Base-by-base conservation (phyloP, 53 echinoderm and acorn worm species). In the Pentamera pediparva region DNA sequence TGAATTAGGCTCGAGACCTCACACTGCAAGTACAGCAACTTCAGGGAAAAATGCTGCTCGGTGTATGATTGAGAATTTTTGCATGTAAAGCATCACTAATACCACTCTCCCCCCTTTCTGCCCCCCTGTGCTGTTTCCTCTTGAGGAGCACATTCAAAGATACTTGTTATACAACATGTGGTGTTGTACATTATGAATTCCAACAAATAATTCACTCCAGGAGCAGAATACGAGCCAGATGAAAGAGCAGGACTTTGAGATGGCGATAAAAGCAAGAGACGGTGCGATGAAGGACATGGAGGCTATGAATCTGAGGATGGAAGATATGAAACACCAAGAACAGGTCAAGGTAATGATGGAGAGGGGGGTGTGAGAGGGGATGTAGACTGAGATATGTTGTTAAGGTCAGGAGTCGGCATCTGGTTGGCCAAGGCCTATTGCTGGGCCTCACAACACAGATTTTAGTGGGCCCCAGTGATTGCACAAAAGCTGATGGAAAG, bases 251-350 rank as follows among this genome's bases (percentile, higher is more conserved):
- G 93, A 93, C 37, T 89, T 89, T 75, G 63, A 56, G 39, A 76
- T 89, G 30, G 93, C 89, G 6, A 84, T 93, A 24, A 80, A 83
- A 43, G 89, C 86, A 4, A 83, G 93, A 52, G 85, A 96, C 28
- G 83, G 65, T n/a, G 86, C 88, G 11, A 2, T 85, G 34, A 75
- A 91, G 58, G 85, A 85, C 39, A 35, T 50, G 5, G 76, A 91
- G 36, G 54, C 60, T 50, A 49, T 89, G 24, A 76, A 70, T 78
- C 47, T 60, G 53, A 78, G 84, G 54, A 39, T 91, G 31, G 85
- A 85, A 53, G 83, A 76, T 32, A 82, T 85, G 35, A 83, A 85
- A 37, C 85, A 79, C 45, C 83, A 96, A 38, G 50, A 78, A 65
- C 78, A 78, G 47, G 11, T 78, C 19, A 91, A 86, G 86, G 88